A percentile compares a stretch with the other conserved stretches of the same genome.
phyloP scores from a whole-genome alignment of 2,797 vertebrate genomes.

The Selene dorsalis region DNA sequence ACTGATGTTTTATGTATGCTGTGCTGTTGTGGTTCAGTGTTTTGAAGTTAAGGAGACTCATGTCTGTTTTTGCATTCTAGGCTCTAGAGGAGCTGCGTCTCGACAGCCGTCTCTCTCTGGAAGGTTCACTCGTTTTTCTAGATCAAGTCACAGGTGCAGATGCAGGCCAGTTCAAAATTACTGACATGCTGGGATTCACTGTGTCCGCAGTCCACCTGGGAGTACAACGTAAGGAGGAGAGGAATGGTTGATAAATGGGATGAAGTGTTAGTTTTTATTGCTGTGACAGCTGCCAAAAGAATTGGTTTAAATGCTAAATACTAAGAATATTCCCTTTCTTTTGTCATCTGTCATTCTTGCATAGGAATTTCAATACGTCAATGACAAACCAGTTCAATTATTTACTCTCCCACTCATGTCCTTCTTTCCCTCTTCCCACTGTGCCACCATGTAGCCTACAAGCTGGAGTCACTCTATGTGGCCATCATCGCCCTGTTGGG shows the following conservation, averaged over 20 bases:
- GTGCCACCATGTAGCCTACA: constrained; percentile 74
- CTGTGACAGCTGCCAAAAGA: background rate
- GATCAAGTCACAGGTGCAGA: constrained; percentile 76
- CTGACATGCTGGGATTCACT: constrained; percentile 75
- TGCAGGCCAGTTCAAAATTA: constrained; percentile 76
- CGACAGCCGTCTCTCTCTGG: constrained; percentile 76
- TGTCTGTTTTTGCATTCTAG: constrained; percentile 45
- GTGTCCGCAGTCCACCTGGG: constrained; percentile 76
- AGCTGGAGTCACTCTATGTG: constrained; percentile 81
- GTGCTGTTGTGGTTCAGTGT: background rate
- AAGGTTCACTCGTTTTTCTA: constrained; percentile 76
- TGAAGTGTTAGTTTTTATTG: background rate
- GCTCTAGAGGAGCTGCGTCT: constrained; percentile 62
- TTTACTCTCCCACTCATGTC: constrained; percentile 40
- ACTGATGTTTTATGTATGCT: background rate
- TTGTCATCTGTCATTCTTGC: constrained; percentile 21
- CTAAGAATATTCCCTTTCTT: constrained; percentile 17
- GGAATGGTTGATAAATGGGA: background rate
- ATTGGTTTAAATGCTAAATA: background rate
- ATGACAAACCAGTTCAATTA: constrained; percentile 58
- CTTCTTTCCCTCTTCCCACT: constrained; percentile 22
- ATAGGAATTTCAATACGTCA: constrained; percentile 38
- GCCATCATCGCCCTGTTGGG: constrained; percentile 84
- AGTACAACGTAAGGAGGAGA: constrained; percentile 74
- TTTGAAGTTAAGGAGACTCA: background rate